Evolutionary conservation across 2,113 vertebrate genomes (phyloP), one percentile per base, ranked within the genome.

Genomic region (Marmota monax): DNA sequence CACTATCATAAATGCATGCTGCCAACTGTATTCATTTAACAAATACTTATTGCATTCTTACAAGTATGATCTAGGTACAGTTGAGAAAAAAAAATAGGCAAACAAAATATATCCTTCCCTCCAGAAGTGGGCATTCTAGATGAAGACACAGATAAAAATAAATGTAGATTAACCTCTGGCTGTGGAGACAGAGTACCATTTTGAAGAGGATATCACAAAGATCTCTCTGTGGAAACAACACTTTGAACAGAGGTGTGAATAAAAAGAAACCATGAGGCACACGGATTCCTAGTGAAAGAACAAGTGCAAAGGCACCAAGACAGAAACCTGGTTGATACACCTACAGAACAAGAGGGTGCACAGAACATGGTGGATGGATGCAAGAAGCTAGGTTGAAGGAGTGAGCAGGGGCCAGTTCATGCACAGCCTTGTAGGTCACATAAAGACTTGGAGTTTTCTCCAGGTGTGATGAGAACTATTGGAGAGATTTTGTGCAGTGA

Each of bases 1-100:
- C 90, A 76, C 72, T 76, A 74, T 79, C 76, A 74, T 70, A 82
- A 89, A 53, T 34, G 3, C 2, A 12, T 20, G 4, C 17, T 63
- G 29, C 58, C 61, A 92, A 77, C 67, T 39, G 3, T 78, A 96
- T 56, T 85, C 45, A 78, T 53, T 83, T 63, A 76, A 14, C 7
- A 93, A 96, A 86, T 89, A 89, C 13, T 51, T 95, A 84, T 6
- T 22, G 4, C 16, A 80, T 85, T 13, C n/a, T 96, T 88, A 69
- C 9, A 51, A 51, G 32, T 20, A 77, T 73, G 29, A 20, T 48
- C 77, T 63, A 78, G 0, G 16, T 80, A 18, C 34, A 73, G 32
- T 45, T 88, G 29, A 88, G 4, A 13, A 76, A 80, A 61, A 6
- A 92, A 77, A 85, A 69, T 1, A 90, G 12, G 34, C 48, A 87